phyloP scores from a whole-genome alignment of 2,113 vertebrate species.

The Calcarius ornatus region DNA sequence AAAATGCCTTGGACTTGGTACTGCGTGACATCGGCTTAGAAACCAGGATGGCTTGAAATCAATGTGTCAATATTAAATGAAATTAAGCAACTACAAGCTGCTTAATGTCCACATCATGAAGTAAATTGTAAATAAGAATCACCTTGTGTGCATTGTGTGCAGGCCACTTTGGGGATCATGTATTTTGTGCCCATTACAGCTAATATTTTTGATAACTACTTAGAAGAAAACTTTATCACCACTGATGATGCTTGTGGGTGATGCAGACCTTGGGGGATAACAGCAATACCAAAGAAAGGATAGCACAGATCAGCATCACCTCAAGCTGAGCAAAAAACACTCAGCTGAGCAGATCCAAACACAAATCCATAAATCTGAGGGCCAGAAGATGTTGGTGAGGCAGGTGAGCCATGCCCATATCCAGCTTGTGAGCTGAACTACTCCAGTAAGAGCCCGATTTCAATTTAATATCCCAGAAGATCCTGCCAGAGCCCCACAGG shows the following conservation, averaged over 20 bases:
- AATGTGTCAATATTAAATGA: not conserved
- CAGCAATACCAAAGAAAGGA: not conserved
- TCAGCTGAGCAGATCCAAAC: not conserved
- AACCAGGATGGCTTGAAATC: not conserved
- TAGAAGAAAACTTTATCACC: not conserved
- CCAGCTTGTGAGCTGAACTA: not conserved
- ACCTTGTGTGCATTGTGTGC: not conserved
- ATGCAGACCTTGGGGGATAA: not conserved
- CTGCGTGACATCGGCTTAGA: not conserved
- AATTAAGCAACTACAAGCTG: not conserved
- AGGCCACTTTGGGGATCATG: not conserved
- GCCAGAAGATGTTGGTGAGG: not conserved
- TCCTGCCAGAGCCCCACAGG: not conserved
- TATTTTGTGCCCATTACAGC: not conserved
- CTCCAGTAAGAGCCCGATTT: not conserved
- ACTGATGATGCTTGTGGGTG: not conserved
- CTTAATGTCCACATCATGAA: not conserved
- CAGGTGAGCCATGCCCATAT: rapidly evolving
- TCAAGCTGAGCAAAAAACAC: not conserved
- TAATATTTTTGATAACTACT: not conserved
- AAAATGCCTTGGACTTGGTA: not conserved
- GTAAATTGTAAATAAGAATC: not conserved
- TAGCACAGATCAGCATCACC: not conserved
- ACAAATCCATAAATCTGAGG: not conserved
- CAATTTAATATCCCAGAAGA: not conserved